Conservation (phyloP, 2,113 vertebrate genomes). For the Ciconia stormi region DNA sequence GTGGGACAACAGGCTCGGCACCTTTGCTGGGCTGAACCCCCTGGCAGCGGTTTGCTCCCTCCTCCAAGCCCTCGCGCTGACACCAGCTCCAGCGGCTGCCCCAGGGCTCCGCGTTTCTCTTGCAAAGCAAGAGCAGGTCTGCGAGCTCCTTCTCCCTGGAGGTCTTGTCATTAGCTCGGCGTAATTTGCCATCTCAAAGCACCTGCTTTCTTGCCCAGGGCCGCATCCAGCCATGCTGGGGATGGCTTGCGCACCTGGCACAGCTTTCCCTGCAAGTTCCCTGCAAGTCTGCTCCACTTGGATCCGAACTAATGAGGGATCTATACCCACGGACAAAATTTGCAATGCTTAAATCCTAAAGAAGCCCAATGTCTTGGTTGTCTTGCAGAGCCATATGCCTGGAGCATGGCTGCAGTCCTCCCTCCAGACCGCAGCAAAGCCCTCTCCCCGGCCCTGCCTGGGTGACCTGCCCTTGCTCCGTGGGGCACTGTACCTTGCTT, state of each 20-base stretch:
- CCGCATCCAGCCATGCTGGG: rapidly evolving
- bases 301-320: background rate
- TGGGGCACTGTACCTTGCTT: rapidly evolving
- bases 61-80: background rate
- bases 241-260: background rate
- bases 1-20: background rate
- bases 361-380: background rate
- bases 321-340: rapidly evolving
- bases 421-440: background rate
- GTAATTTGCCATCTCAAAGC: background rate
- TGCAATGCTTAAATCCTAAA: background rate
- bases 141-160: background rate
- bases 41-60: background rate
- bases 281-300: background rate
- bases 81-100: background rate
- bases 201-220: background rate
- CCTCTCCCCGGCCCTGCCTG: background rate
- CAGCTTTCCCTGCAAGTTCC: background rate
- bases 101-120: background rate
- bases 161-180: background rate
- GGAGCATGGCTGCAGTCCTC: background rate
- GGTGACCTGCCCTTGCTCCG: background rate
- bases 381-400: background rate
- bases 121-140: background rate
- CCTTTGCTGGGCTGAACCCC: background rate